These are phyloP conservation scores for Notolepis coatsorum DNA, from an alignment of 2,797 vertebrate species.

Conservation along the genomic window DNA sequence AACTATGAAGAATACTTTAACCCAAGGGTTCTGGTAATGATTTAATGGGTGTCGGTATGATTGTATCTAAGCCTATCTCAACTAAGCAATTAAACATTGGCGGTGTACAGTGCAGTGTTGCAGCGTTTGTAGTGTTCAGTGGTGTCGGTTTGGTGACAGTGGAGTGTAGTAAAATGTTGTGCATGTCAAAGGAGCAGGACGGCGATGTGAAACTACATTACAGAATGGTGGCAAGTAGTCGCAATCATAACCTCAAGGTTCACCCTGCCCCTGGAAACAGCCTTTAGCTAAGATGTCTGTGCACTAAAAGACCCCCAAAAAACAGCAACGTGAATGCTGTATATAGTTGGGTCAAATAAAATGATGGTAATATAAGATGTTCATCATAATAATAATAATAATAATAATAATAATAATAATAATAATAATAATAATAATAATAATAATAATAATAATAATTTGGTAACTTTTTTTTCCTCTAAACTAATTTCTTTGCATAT, in stretches of 20 bases:
- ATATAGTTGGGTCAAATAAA: slow-evolving; percentile 59
- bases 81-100: slow-evolving; percentile 4
- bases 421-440: slow-evolving; percentile 69
- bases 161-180: slow-evolving; percentile 40
- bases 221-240: neutral
- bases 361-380: slow-evolving; percentile 69
- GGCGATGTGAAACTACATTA: neutral
- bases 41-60: slow-evolving; percentile 7
- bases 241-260: slow-evolving; percentile 8
- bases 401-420: slow-evolving; percentile 39
- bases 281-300: slow-evolving; percentile 44
- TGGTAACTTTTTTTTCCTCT: slow-evolving; percentile 81
- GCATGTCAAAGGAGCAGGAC: slow-evolving; percentile 2
- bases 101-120: slow-evolving; percentile 51
- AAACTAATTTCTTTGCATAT: slow-evolving; percentile 87
- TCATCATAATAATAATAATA: too few species aligned
- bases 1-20: slow-evolving; percentile 43
- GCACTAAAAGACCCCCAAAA: slow-evolving; percentile 31
- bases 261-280: slow-evolving; percentile 6
- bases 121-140: slow-evolving; percentile 51
- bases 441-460: slow-evolving; percentile 75
- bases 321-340: slow-evolving; percentile 52
- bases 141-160: neutral
- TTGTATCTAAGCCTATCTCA: slow-evolving; percentile 34
- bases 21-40: slow-evolving; percentile 23